Conservation (phyloP, 2,797 vertebrate genomes). For the Helarctos malayanus region DNA sequence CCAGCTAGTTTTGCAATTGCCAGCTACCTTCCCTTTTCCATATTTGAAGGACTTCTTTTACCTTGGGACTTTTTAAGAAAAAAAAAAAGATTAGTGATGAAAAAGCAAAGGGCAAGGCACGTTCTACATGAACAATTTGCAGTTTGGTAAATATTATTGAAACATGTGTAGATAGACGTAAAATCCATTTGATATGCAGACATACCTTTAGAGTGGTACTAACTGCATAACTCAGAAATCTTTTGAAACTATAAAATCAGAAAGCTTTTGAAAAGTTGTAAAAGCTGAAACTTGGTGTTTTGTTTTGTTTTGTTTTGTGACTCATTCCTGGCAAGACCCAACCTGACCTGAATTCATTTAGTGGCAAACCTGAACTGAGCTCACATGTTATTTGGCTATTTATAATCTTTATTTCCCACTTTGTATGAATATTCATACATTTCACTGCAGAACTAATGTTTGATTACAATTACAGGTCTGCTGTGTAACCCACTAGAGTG, state of each 20-base stretch:
- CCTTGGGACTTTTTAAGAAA: neutral
- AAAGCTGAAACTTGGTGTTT: neutral
- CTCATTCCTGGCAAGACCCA: conserved; percentile 40
- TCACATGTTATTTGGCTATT: neutral
- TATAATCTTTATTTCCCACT: conserved; percentile 3
- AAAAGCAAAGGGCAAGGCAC: neutral
- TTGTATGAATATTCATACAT: neutral
- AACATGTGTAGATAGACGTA: neutral
- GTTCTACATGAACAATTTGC: neutral
- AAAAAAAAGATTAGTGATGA: neutral
- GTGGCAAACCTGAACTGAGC: conserved; percentile 58
- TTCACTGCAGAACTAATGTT: conserved; percentile 17
- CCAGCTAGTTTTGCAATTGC: conserved; percentile 5
- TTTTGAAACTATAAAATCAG: conserved; percentile 17
- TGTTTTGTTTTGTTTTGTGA: conserved; percentile 26
- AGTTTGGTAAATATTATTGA: neutral
- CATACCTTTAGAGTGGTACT: neutral
- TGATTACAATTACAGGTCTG: neutral
- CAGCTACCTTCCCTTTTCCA: neutral
- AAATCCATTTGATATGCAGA: conserved; percentile 17
- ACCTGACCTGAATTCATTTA: conserved; percentile 46
- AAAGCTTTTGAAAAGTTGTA: conserved; percentile 1
- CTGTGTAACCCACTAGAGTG: neutral
- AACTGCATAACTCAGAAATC: conserved; percentile 14
- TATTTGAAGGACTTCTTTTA: conserved; percentile 17